A percentile compares a stretch with the other conserved stretches of the same genome.
Evolutionary conservation across 2,113 vertebrate species (phyloP).

Genomic region (Brienomyrus longianalis): DNA sequence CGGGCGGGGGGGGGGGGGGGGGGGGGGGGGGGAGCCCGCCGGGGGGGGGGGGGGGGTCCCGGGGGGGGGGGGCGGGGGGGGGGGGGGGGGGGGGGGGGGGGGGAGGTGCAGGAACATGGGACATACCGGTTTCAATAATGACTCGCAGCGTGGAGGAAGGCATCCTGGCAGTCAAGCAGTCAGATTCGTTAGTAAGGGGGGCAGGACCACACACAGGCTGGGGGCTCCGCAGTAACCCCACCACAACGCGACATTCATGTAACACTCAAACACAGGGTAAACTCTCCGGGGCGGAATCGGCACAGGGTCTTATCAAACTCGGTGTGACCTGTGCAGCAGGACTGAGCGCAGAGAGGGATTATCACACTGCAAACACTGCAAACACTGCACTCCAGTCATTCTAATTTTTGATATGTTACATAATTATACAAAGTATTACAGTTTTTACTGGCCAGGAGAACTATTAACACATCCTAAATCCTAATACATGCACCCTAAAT

Average conservation of each 20-base stretch:
- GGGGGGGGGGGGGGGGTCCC: constrained; percentile 8
- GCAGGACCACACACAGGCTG: not conserved
- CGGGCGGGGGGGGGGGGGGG: constrained; percentile 8
- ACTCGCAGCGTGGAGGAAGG: not conserved
- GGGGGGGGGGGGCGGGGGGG: constrained; percentile 5
- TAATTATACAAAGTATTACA: not conserved
- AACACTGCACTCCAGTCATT: not conserved
- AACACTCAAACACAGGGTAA: not conserved
- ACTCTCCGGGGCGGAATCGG: not conserved
- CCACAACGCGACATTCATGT: not conserved
- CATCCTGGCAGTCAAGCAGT: not conserved
- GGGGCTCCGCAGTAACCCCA: not conserved
- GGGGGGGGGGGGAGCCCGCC: constrained; percentile 17
- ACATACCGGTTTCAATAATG: constrained; percentile 31
- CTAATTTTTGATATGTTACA: not conserved
- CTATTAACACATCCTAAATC: not conserved
- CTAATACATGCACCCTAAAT: not conserved
- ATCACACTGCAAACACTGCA: not conserved
- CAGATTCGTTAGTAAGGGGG: not conserved
- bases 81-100: constrained; percentile 20
- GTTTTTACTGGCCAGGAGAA: not conserved
- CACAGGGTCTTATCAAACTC: not conserved
- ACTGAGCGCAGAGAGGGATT: not conserved
- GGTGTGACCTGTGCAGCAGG: not conserved
- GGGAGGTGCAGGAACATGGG: constrained; percentile 37